Conservation (phyloP, 2,888 invertebrate species). For the Orchesella flavescens region DNA sequence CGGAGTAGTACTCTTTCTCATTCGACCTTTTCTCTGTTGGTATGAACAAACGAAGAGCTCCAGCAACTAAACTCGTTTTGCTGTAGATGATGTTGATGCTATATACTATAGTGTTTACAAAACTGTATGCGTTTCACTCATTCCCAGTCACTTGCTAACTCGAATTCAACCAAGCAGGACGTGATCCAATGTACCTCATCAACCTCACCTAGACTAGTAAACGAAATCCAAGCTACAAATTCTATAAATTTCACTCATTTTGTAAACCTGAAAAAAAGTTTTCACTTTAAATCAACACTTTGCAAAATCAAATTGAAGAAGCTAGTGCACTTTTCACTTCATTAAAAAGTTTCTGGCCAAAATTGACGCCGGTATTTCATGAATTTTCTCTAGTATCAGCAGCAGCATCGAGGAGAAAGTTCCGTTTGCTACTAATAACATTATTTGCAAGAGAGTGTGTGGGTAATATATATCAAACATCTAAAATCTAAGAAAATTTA, state of each 20-base stretch:
- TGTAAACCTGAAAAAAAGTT: too few relatives aligned
- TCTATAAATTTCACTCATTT: not conserved
- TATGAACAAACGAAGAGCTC: too few relatives aligned
- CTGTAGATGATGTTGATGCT: too few relatives aligned
- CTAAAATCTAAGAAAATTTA: too few relatives aligned
- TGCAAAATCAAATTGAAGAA: not conserved
- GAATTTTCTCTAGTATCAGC: not conserved
- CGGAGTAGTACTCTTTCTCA: not conserved
- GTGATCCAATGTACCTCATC: not conserved
- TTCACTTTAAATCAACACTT: not conserved
- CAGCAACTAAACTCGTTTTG: too few relatives aligned
- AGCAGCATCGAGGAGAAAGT: too few relatives aligned
- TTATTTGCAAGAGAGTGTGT: too few relatives aligned
- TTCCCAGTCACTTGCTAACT: constrained; percentile 36
- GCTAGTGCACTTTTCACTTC: not conserved
- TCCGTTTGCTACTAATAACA: too few relatives aligned
- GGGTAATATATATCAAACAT: too few relatives aligned
- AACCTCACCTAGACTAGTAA: not conserved
- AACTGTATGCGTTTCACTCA: not conserved
- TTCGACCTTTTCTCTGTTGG: not conserved
- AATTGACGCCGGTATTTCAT: not conserved
- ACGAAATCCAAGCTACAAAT: not conserved
- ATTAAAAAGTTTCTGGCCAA: not conserved
- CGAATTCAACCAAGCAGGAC: constrained; percentile 36
- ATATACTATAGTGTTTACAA: constrained; percentile 20